Evolutionary conservation across 2,888 invertebrate species (phyloP).

Genomic region (Synergus laeviventris): DNA sequence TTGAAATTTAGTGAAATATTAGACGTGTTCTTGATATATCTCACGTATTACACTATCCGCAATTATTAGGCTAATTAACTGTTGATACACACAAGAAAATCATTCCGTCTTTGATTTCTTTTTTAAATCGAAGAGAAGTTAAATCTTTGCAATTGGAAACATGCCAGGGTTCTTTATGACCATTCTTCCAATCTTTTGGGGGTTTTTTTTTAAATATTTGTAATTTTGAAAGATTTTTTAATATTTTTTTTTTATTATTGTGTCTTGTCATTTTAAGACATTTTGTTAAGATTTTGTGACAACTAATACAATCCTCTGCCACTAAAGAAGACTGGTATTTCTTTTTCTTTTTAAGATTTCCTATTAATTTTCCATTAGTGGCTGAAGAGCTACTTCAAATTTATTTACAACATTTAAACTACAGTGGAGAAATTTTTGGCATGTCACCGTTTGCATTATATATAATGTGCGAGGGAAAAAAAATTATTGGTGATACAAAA

Average conservation of each 20-base stretch:
- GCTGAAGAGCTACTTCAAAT: neutral
- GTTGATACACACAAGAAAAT: constrained; percentile 25
- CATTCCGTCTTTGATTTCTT: constrained; percentile 28
- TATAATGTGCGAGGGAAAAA: neutral
- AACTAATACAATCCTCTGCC: neutral
- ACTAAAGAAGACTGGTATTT: neutral
- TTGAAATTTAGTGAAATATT: constrained; percentile 25
- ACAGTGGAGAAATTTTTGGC: neutral
- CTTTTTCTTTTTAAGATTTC: neutral
- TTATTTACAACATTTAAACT: neutral
- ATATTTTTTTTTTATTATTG: neutral
- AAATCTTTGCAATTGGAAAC: neutral
- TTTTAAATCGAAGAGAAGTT: neutral
- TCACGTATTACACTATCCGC: constrained; percentile 18
- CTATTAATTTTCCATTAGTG: neutral
- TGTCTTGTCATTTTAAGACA: neutral
- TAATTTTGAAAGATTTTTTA: neutral
- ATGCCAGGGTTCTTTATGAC: constrained; percentile 11
- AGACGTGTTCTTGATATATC: constrained; percentile 11
- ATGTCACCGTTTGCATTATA: neutral
- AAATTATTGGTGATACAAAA: neutral
- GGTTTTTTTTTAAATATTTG: neutral
- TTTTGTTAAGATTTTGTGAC: neutral
- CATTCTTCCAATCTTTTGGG: constrained; percentile 18
- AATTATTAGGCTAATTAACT: constrained; percentile 34